These are phyloP conservation scores for Bicyclus anynana DNA, from an alignment of 1,140 invertebrate genomes.

Conservation along the genomic window DNA sequence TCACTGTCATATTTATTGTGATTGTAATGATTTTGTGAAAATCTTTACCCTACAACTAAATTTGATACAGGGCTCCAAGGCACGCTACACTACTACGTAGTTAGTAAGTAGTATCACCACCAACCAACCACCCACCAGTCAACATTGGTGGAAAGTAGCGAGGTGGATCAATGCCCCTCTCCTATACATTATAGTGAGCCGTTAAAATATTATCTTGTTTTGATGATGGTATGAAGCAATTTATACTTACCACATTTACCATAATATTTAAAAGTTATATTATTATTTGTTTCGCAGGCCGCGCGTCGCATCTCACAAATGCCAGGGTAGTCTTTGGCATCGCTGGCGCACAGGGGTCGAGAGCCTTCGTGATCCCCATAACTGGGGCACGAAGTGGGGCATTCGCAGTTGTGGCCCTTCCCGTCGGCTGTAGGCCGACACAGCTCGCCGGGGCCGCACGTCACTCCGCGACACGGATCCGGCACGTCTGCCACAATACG, in stretches of 20 bases:
- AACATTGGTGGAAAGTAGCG: too few species aligned
- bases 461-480: slow-evolving; percentile 86
- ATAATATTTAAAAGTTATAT: slow-evolving; percentile 90
- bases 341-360: slow-evolving; percentile 85
- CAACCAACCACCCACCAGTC: too few species aligned
- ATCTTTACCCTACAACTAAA: too few species aligned
- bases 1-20: too few species aligned
- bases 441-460: slow-evolving; percentile 85
- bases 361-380: slow-evolving; percentile 89
- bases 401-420: slow-evolving; percentile 84
- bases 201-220: too few species aligned
- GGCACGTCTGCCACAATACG: slow-evolving; percentile 80
- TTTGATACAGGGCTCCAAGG: too few species aligned
- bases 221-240: background rate
- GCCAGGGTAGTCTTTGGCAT: slow-evolving; percentile 86
- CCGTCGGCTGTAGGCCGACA: slow-evolving; percentile 89
- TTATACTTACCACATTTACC: slow-evolving; percentile 91
- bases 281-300: slow-evolving; percentile 85
- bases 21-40: too few species aligned
- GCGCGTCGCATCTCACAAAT: slow-evolving; percentile 88
- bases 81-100: too few species aligned
- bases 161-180: too few species aligned
- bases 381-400: slow-evolving; percentile 85
- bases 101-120: too few species aligned
- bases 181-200: too few species aligned